Evolutionary conservation across 23 tunicate genomes (phyloP).

Genomic region (Trididemnum miniatum): DNA sequence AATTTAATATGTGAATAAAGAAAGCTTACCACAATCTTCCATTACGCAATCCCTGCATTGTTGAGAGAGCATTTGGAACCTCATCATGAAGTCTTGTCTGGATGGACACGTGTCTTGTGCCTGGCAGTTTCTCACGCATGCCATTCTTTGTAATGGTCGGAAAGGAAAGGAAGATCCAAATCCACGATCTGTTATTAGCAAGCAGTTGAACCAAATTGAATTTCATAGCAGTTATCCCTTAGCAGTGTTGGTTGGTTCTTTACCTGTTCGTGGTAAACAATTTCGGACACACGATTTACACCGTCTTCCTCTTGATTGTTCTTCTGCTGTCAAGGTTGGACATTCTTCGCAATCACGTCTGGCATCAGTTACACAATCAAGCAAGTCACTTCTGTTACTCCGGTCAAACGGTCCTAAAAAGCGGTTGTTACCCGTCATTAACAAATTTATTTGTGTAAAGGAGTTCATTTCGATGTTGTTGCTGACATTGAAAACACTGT

Average conservation of each 20-base stretch:
- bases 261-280: background rate
- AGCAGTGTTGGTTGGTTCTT: too few species aligned
- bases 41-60: conserved; percentile 21
- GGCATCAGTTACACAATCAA: background rate
- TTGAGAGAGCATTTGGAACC: background rate
- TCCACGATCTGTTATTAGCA: background rate
- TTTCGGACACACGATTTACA: conserved; percentile 1
- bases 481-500: too few species aligned
- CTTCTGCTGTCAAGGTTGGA: background rate
- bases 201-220: too few species aligned
- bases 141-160: background rate
- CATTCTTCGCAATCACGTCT: background rate
- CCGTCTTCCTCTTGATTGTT: background rate
- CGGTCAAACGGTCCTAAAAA: background rate
- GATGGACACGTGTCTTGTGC: background rate
- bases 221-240: too few species aligned
- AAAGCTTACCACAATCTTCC: conserved; percentile 6
- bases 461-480: background rate
- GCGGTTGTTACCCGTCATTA: background rate
- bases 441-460: background rate
- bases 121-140: background rate
- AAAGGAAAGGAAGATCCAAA: background rate
- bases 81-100: background rate
- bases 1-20: too few species aligned
- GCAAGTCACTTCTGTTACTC: background rate